Evolutionary conservation across 2,888 invertebrate genomes (phyloP), one percentile per base, ranked within the genome.

Genomic region (Caenorhabditis imperialis): DNA sequence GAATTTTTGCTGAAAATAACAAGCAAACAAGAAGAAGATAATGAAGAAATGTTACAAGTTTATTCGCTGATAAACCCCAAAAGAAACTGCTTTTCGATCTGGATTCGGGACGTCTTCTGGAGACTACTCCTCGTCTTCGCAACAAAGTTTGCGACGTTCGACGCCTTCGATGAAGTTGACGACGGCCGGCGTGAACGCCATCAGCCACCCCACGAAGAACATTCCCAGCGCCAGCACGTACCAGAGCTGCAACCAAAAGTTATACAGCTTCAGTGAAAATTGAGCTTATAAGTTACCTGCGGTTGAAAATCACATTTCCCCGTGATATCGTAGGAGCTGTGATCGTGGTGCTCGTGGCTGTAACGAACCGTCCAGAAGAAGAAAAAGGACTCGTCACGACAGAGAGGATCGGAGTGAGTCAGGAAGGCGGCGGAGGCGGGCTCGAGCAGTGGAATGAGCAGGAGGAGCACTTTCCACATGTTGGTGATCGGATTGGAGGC

Each of bases 151-250:
- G 25, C 25, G 47, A 60, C 69, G 33, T 14, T 69, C 58, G 53
- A 53, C 23, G 35, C 69, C 69, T 16, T 69, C 69, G 16, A 69
- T 60, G 20, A 58, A 58, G 33, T 60, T 69, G 25, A 30, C 33
- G 23, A 69, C 12, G 33, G 38, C 30, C 37, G 58, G 57, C 22
- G 58, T 20, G 37, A 58, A 30, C 16, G 33, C 33, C 3, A 44
- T 2, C 6, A 67, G 22, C 55, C 55, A 57, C 18, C 35, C 22
- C 3, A 45, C 0, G 37, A 67, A 50, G 7, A 48, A 7, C 1
- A 40, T 7, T 12, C 1, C 10, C 16, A 61, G 5, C 23, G 27
- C 2, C 7, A 50, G 10, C 18, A 7, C 1, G 50, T 47, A 69
- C 58, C 45, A 55, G 7, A 27, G 18, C 65, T 65, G 47, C n/a